These are phyloP conservation scores for Amblyornis subalaris DNA, from an alignment of 2,113 vertebrate species.

Conservation along the genomic window DNA sequence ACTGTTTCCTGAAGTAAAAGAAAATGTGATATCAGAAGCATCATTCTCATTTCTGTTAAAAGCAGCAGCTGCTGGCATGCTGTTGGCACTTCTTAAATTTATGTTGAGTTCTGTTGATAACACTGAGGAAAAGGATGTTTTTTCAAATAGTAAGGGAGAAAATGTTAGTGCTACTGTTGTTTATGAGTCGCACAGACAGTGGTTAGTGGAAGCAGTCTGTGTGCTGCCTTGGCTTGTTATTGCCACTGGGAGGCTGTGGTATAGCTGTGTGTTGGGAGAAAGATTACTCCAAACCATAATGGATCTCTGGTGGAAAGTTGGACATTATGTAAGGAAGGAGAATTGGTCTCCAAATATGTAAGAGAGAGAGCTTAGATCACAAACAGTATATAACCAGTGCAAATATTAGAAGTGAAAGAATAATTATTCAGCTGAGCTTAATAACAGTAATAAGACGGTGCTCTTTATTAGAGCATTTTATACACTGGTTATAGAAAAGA, in stretches of 20 bases:
- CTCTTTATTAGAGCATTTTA: not conserved
- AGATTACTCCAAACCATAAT: conserved; percentile 38
- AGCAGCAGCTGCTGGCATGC: not conserved
- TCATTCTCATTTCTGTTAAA: not conserved
- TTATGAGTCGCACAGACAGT: not conserved
- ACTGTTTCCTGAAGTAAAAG: not conserved
- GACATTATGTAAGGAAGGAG: not conserved
- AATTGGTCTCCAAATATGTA: not conserved
- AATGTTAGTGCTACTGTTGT: not conserved
- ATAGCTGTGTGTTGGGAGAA: not conserved
- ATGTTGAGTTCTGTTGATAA: not conserved
- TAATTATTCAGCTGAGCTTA: not conserved
- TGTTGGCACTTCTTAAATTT: not conserved
- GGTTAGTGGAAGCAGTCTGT: not conserved
- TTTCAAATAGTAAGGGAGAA: not conserved
- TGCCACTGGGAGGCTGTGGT: conserved; percentile 21
- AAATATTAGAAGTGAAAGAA: not conserved
- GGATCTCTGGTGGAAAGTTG: not conserved
- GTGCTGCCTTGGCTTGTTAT: not conserved
- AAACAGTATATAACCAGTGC: not conserved
- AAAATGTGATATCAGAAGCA: not conserved
- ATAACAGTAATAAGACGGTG: not conserved
- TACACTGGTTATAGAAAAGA: not conserved
- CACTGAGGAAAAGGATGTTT: not conserved
- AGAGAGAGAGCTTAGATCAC: not conserved